phyloP scores from a whole-genome alignment of 2,797 vertebrate species.

The Pseudocheirus occidentalis region DNA sequence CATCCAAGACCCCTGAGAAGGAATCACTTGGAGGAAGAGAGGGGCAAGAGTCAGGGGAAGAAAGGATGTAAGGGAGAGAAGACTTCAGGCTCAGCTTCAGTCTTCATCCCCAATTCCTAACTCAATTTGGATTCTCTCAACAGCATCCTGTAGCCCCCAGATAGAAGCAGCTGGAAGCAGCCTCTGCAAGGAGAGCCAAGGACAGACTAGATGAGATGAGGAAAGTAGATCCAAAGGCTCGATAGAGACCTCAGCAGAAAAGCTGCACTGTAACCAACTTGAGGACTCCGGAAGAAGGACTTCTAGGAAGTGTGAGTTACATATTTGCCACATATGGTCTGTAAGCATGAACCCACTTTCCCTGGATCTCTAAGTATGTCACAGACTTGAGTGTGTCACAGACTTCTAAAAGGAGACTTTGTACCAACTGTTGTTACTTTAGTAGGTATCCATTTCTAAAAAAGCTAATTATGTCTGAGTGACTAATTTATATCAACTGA shows the following conservation, averaged over 20 bases:
- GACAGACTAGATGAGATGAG: background rate
- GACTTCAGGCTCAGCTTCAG: background rate
- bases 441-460: background rate
- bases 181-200: background rate
- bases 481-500: background rate
- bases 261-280: background rate
- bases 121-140: background rate
- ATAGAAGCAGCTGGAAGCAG: background rate
- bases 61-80: background rate
- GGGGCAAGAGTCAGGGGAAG: background rate
- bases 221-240: background rate
- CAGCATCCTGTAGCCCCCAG: background rate
- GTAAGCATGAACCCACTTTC: background rate
- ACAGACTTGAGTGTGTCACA: background rate
- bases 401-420: background rate
- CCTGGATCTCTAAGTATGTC: background rate
- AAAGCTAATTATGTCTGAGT: background rate
- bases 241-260: background rate
- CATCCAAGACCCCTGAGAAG: background rate
- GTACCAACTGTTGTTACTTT: background rate
- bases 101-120: background rate
- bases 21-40: background rate
- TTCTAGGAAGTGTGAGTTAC: background rate
- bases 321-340: background rate
- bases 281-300: background rate